Evolutionary conservation across 2,797 vertebrate genomes (phyloP), one percentile per base, ranked within the genome.

Genomic region (Pseudopleuronectes americanus): DNA sequence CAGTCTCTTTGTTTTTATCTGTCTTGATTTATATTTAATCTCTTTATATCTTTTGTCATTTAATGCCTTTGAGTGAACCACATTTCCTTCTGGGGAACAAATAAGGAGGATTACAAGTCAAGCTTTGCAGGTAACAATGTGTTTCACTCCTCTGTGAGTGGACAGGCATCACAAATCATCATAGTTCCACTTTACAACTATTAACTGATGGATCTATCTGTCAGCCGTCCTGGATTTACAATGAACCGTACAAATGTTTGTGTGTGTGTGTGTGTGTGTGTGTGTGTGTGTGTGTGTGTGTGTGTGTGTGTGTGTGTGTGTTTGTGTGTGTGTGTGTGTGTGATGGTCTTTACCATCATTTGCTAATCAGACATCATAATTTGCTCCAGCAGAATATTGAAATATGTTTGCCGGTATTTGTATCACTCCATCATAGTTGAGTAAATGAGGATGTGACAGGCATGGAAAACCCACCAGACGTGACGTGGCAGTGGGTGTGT

Each of bases 371-470:
- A 87, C 84, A 80, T 86, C 80, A 84, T 84, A 77, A 86, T 89
- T 84, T 87, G 74, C 86, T 79, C 48, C 77, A 68, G 69, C 52
- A 65, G 74, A 87, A 73, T 85, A 90, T 82, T 89, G 83, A 89
- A 88, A 87, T 78, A 77, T 84, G 85, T 90, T 86, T 76, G 71
- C 66, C 31, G 41, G 80, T 88, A 73, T 89, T 85, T 87, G 82
- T 81, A 81, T 87, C 85, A 76, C 81, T 88, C 83, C 80, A 88
- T 90, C 90, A 78, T 17, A 77, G 84, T 63, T 85, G 86, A 87
- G 84, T 71, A 83, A 84, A 83, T 80, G 85, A 88, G 8, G 85
- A 90, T 87, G 86, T 91, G 90, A 90, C 89, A 92, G 83, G 83
- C 89, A 71, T 88, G 68, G 76, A 88, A 77, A 83, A 81, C 68